Evolutionary conservation across 30 jellyfish, hydroid and myxozoan genomes (phyloP).

Genomic region (Hydractinia symbiolongicarpus): DNA sequence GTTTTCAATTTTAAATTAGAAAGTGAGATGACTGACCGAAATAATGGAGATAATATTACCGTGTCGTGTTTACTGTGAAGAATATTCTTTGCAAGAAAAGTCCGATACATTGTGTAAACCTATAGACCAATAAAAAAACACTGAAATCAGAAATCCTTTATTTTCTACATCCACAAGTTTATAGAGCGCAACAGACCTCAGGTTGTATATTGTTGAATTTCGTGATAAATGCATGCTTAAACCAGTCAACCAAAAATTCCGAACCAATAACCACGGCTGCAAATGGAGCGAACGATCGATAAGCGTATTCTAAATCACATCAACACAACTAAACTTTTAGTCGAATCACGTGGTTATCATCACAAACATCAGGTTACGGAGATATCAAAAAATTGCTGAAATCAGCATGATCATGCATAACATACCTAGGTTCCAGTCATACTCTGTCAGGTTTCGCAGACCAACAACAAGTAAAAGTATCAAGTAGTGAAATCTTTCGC

Average conservation of each 20-base stretch:
- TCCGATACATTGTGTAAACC: slow-evolving; percentile 84
- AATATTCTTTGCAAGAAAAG: slow-evolving; percentile 74
- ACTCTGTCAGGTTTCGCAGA: slow-evolving; percentile 86
- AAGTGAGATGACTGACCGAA: no score
- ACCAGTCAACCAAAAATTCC: slow-evolving; percentile 96
- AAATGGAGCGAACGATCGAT: slow-evolving; percentile 70
- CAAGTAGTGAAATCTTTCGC: slow-evolving; percentile 90
- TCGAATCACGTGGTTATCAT: no score
- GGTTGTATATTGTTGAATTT: slow-evolving; percentile 92
- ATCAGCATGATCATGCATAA: neutral
- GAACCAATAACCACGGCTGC: slow-evolving; percentile 93
- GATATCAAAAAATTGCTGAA: no score
- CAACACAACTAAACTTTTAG: no score
- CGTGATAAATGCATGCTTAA: slow-evolving; percentile 94
- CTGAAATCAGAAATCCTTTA: neutral
- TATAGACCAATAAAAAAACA: slow-evolving; percentile 20
- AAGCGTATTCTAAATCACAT: slow-evolving; percentile 40
- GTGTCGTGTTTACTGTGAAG: slow-evolving; percentile 54
- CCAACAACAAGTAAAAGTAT: slow-evolving; percentile 70
- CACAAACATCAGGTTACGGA: no score
- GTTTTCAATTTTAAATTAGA: no score
- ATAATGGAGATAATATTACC: slow-evolving; percentile 26
- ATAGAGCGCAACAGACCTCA: slow-evolving; percentile 42
- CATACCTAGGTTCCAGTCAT: slow-evolving; percentile 97
- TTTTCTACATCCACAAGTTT: neutral